Evolutionary conservation across 2,888 invertebrate genomes (phyloP), one percentile per base, ranked within the genome.

Genomic region (Teinopalpus imperialis): DNA sequence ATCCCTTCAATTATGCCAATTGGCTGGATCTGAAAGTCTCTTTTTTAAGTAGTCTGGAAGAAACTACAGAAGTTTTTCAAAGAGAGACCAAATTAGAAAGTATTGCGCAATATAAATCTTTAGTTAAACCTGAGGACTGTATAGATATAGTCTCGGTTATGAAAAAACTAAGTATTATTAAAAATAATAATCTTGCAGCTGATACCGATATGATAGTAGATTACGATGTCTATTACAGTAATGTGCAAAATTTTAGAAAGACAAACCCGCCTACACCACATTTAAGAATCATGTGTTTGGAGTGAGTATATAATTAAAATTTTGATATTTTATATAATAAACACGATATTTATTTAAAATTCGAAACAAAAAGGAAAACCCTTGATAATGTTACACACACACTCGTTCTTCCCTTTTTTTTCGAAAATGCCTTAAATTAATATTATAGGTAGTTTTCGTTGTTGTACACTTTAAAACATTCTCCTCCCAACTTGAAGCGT

Each of bases 191-290:
- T 40, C 57, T 53, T 6, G 27, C 60, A 3, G 39, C 48, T 1
- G 43, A 51, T 7, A 64, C 70, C 43, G 59, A 48, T 44, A 56
- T 88, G 0, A 55, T 34, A 7, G 57, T 89, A 26, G 63, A 79
- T 59, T 90, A 80, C 48, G 88, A 90, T 62, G 83, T 89, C 4
- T 90, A 83, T 48, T 76, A 80, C 37, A 80, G 81, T 50, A 71
- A 86, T 61, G 74, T 83, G 12, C 75, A 74, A 44, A 74, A 80
- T 54, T 85, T 85, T 47, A 78, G 61, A 43, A 90, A 89, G 55
- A 66, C 70, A 0, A 64, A 71, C 45, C 74, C 66, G 24, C 83
- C 88, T 0, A 69, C 60, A 40, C 86, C 90, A 3, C 79, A 86
- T 54, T 89, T 86, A 42, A 73, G 86, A 51, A 55, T 90, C 13